Evolutionary conservation across 1,140 invertebrate genomes (phyloP).

Genomic region (Proales similis): DNA sequence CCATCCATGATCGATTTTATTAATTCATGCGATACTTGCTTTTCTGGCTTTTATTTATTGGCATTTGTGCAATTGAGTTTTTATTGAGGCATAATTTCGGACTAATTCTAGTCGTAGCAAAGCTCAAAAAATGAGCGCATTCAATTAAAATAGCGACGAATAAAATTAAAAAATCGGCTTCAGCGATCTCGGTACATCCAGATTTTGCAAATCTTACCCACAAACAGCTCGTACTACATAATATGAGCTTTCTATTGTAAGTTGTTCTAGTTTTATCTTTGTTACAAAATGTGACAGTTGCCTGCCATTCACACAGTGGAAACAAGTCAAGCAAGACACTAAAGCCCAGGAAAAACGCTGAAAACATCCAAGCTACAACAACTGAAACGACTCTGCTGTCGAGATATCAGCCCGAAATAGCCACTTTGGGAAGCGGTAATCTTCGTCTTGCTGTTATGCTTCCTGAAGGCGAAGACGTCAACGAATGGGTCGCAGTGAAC

Average conservation of each 20-base stretch:
- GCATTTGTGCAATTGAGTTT: too few species aligned
- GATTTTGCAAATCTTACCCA: background rate
- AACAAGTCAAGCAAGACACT: constrained; percentile 69
- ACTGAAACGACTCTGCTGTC: too few species aligned
- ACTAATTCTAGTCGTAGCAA: too few species aligned
- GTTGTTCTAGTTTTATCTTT: constrained; percentile 39
- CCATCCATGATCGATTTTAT: too few species aligned
- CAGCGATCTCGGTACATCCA: background rate
- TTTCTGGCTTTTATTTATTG: too few species aligned
- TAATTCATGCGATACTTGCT: too few species aligned
- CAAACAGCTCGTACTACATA: background rate
- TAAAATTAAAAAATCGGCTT: too few species aligned
- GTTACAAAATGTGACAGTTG: background rate
- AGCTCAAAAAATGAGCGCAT: too few species aligned
- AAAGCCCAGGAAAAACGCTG: constrained; percentile 31
- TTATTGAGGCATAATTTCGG: too few species aligned
- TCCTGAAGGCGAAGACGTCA: constrained; percentile 96
- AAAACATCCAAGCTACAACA: too few species aligned
- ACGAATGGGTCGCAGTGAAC: constrained; percentile 99
- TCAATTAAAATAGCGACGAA: too few species aligned
- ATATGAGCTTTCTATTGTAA: constrained; percentile 50
- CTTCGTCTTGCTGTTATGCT: constrained; percentile 86
- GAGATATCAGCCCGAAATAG: constrained; percentile 75
- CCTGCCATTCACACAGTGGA: constrained; percentile 54
- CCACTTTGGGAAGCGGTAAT: constrained; percentile 93